A percentile compares a stretch with the other conserved stretches of the same genome.
Conservation (phyloP, 1,140 invertebrate species). For the Ceratina calcarata region DNA sequence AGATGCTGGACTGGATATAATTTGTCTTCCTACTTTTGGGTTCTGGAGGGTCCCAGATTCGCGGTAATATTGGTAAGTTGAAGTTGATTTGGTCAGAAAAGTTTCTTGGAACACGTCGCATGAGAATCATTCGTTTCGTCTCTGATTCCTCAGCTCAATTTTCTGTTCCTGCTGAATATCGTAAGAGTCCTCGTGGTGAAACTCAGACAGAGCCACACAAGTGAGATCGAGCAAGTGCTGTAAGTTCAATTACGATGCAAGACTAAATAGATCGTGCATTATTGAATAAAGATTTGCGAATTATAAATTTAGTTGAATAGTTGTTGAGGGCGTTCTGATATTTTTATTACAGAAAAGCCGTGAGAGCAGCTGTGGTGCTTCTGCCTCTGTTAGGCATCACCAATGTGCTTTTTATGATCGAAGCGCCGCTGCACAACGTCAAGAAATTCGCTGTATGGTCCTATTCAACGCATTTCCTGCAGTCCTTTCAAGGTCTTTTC, state of each 20-base stretch:
- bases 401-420: slow-evolving; percentile 87
- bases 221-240: slow-evolving; percentile 90
- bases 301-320: no score
- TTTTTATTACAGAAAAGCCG: slow-evolving; percentile 86
- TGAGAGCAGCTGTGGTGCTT: slow-evolving; percentile 88
- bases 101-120: not conserved
- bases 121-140: not conserved
- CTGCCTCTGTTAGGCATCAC: slow-evolving; percentile 91
- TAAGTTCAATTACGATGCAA: slow-evolving; percentile 73
- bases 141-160: slow-evolving; percentile 86
- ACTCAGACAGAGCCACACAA: slow-evolving; percentile 87
- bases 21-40: slow-evolving; percentile 90
- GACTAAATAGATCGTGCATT: no score
- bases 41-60: slow-evolving; percentile 90
- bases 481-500: slow-evolving; percentile 93
- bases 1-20: slow-evolving; percentile 94
- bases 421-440: slow-evolving; percentile 84
- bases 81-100: not conserved
- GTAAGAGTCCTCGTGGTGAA: slow-evolving; percentile 92
- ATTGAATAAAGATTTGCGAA: no score
- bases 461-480: slow-evolving; percentile 89
- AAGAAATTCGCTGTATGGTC: slow-evolving; percentile 90
- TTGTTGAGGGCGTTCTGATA: not conserved
- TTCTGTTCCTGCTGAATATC: slow-evolving; percentile 91
- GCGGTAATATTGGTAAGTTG: slow-evolving; percentile 87